These are phyloP conservation scores for Collichthys lucidus DNA, from an alignment of 2,113 vertebrate species.

Conservation along the genomic window DNA sequence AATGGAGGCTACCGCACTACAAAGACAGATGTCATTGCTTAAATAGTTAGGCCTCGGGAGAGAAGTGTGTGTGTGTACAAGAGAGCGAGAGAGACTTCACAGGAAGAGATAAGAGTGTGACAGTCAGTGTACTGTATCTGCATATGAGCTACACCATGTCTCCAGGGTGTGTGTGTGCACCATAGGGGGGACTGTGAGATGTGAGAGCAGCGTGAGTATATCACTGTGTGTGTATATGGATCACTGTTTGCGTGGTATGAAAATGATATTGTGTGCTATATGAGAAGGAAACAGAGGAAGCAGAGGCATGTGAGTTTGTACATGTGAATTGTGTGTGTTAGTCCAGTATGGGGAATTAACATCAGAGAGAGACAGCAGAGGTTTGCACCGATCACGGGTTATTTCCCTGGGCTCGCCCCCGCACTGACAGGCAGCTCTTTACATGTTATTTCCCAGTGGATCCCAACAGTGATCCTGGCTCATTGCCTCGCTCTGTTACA, in stretches of 20 bases:
- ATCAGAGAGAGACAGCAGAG: conserved; percentile 53
- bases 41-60: conserved; percentile 31
- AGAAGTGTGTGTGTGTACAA: conserved; percentile 6
- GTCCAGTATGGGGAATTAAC: conserved; percentile 47
- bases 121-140: conserved; percentile 30
- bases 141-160: conserved; percentile 1
- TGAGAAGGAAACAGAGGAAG: conserved; percentile 21
- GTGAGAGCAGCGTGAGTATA: not conserved
- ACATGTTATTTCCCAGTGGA: conserved; percentile 78
- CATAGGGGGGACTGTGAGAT: conserved; percentile 10
- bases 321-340: conserved; percentile 40
- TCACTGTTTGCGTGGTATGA: not conserved
- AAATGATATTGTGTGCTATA: conserved; percentile 11
- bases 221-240: not conserved
- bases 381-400: conserved; percentile 48
- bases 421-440: conserved; percentile 62
- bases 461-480: conserved; percentile 64
- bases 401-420: conserved; percentile 67
- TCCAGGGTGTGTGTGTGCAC: conserved; percentile 6
- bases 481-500: conserved; percentile 68
- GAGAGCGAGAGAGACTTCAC: not conserved
- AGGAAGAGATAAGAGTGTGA: conserved; percentile 16
- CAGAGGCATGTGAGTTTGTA: conserved; percentile 20
- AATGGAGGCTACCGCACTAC: conserved; percentile 19
- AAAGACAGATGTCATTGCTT: conserved; percentile 48